Conservation (phyloP, 2,888 invertebrate species). For the Noctua fimbriata region DNA sequence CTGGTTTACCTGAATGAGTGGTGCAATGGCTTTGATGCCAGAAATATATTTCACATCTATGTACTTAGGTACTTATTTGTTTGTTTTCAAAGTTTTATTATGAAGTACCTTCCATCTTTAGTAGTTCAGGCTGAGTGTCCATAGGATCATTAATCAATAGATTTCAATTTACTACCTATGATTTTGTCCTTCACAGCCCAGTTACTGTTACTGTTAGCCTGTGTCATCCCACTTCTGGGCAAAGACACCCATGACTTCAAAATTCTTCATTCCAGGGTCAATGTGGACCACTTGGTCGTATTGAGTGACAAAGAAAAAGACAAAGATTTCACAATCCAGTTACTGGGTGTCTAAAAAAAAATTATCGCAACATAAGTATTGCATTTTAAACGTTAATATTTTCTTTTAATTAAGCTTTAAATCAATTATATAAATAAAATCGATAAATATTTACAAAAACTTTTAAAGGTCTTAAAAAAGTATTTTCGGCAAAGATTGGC, state of each 20-base stretch:
- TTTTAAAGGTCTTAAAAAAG: neutral
- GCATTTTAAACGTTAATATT: neutral
- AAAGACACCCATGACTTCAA: no score
- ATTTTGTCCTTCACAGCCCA: neutral
- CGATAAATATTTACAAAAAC: constrained; percentile 16
- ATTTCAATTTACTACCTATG: neutral
- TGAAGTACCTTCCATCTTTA: neutral
- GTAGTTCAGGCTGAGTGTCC: neutral
- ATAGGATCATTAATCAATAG: neutral
- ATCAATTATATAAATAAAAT: neutral
- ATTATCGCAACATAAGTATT: no score
- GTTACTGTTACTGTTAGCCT: no score
- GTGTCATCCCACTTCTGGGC: no score
- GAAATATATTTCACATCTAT: constrained; percentile 6
- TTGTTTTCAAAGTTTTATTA: neutral
- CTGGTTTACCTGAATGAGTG: constrained; percentile 27
- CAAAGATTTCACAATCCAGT: no score
- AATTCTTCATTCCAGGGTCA: no score
- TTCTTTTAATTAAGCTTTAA: neutral
- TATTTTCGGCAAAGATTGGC: no score
- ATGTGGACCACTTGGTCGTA: no score
- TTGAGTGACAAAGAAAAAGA: no score
- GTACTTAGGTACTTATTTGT: neutral
- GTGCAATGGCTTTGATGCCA: neutral
- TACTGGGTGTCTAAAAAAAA: no score